These are phyloP conservation scores for Neogobius melanostomus DNA, from an alignment of 2,113 vertebrate species.

Conservation along the genomic window DNA sequence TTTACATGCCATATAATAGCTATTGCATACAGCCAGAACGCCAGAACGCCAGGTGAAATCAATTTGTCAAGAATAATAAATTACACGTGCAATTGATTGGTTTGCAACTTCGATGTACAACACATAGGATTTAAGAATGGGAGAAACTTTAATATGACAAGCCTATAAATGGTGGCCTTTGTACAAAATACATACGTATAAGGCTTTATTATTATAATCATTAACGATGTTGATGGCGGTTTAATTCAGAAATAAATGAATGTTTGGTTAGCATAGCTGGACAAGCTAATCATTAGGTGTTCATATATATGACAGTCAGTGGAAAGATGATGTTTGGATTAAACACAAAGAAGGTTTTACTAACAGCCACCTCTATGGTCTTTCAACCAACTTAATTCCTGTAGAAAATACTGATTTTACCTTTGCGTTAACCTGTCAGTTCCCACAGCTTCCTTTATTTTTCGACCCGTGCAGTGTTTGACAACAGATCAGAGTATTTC, in stretches of 20 bases:
- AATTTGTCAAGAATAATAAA: no score
- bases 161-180: not conserved
- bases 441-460: slow-evolving; percentile 45
- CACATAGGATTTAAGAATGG: no score
- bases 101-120: not conserved
- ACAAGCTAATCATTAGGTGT: not conserved
- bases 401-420: slow-evolving; percentile 13
- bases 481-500: not conserved
- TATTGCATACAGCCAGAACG: no score
- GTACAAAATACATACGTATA: no score
- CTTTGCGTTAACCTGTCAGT: slow-evolving; percentile 40
- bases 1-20: no score
- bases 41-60: no score
- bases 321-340: not conserved
- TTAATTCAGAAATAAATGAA: not conserved
- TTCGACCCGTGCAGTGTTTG: not conserved
- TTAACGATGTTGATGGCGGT: no score
- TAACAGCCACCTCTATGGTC: rapidly evolving
- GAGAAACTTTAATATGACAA: not conserved
- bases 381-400: not conserved
- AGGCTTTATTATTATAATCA: no score
- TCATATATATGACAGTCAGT: not conserved
- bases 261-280: slow-evolving; percentile 15
- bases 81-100: no score
- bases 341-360: not conserved